A percentile compares a stretch with the other conserved stretches of the same genome.
Evolutionary conservation across 2,888 invertebrate species (phyloP).

Genomic region (Gryllus longicercus): DNA sequence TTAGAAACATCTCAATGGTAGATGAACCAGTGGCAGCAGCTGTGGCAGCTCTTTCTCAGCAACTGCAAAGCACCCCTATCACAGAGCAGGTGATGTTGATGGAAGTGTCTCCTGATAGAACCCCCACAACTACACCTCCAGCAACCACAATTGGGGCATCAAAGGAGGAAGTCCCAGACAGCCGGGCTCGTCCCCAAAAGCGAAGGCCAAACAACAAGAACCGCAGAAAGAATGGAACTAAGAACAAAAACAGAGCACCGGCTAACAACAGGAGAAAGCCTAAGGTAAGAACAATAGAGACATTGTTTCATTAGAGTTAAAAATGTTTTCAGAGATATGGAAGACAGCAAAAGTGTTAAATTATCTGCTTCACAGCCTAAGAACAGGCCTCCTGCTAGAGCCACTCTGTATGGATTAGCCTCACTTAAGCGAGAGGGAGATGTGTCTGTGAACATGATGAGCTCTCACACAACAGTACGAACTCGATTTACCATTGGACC

Average conservation of each 20-base stretch:
- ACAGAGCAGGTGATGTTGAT: conserved; percentile 20
- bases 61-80: conserved; percentile 21
- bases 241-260: background rate
- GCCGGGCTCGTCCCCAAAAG: conserved; percentile 22
- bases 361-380: background rate
- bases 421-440: conserved; percentile 75
- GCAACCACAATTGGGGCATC: conserved; percentile 24
- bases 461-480: conserved; percentile 76
- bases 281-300: background rate
- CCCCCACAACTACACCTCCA: conserved; percentile 20
- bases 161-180: background rate
- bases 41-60: conserved; percentile 33
- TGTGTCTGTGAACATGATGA: conserved; percentile 74
- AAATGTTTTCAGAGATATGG: too few species aligned
- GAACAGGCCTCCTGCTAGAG: conserved; percentile 60
- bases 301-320: too few species aligned
- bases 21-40: conserved; percentile 35
- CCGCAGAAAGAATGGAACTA: conserved; percentile 23
- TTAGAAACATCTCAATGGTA: conserved; percentile 23
- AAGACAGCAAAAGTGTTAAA: too few species aligned
- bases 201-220: conserved; percentile 26
- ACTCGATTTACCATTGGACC: conserved; percentile 80
- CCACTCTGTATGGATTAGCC: conserved; percentile 76
- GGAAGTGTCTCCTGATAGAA: background rate
- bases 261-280: background rate